Conservation (phyloP, 2,113 vertebrate species). For the Tichodroma muraria region DNA sequence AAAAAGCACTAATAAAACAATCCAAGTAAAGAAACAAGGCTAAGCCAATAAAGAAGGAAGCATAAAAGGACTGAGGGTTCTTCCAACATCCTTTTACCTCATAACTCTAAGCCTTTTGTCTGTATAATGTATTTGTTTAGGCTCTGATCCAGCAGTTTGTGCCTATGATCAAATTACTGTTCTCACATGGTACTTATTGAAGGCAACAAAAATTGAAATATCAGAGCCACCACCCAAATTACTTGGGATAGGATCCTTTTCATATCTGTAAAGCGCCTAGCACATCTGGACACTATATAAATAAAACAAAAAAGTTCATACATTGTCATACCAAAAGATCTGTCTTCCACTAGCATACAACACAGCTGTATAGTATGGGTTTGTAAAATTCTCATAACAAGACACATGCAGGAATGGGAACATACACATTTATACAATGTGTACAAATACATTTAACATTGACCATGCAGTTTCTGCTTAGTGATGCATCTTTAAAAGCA, state of each 20-base stretch:
- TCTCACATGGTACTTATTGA: not conserved
- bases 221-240: not conserved
- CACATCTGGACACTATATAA: slow-evolving; percentile 62
- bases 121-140: not conserved
- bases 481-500: slow-evolving; percentile 30
- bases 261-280: slow-evolving; percentile 65
- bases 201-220: not conserved
- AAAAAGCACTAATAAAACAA: not conserved
- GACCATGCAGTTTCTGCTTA: slow-evolving; percentile 43
- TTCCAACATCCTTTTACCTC: not conserved
- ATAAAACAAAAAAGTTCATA: slow-evolving; percentile 17
- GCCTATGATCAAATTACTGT: not conserved
- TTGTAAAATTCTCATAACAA: slow-evolving; percentile 13
- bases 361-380: not conserved
- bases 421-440: slow-evolving; percentile 62
- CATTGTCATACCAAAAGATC: not conserved
- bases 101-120: not conserved
- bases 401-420: slow-evolving; percentile 59
- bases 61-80: not conserved
- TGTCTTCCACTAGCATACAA: slow-evolving; percentile 13
- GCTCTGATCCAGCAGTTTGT: not conserved
- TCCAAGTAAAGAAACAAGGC: not conserved
- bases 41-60: not conserved
- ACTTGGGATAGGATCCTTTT: not conserved
- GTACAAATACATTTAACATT: slow-evolving; percentile 59